Evolutionary conservation across 2,888 invertebrate genomes (phyloP).

Genomic region (Macrosoma leucophasiata): DNA sequence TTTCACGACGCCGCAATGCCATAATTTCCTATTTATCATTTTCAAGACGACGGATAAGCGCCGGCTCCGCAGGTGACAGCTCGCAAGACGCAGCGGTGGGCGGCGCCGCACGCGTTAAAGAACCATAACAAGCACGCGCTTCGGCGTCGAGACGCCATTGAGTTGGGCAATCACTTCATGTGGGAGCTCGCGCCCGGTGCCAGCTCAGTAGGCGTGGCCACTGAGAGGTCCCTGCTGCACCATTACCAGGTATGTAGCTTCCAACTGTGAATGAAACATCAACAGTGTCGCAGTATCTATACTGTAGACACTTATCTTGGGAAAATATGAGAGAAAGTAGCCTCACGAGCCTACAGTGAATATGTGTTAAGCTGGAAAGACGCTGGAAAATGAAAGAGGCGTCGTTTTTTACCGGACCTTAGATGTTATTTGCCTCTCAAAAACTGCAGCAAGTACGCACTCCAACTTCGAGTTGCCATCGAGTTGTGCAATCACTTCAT

Average conservation of each 20-base stretch:
- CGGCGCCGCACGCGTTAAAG: conserved; percentile 91
- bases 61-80: conserved; percentile 80
- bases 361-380: too few species aligned
- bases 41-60: conserved; percentile 65
- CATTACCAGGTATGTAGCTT: conserved; percentile 69
- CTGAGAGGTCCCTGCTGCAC: conserved; percentile 89
- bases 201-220: conserved; percentile 86
- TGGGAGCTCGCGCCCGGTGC: conserved; percentile 93
- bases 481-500: conserved; percentile 96
- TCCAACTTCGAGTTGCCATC: conserved; percentile 87
- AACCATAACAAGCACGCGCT: conserved; percentile 94
- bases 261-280: too few species aligned
- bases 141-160: conserved; percentile 87
- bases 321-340: too few species aligned
- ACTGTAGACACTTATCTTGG: too few species aligned
- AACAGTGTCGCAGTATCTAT: too few species aligned
- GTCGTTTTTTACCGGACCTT: too few species aligned
- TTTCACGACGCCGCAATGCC: too few species aligned
- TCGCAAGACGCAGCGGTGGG: conserved; percentile 85
- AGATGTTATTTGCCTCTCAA: too few species aligned
- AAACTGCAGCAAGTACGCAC: conserved; percentile 95
- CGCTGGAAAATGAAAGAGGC: too few species aligned
- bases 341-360: too few species aligned
- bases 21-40: too few species aligned
- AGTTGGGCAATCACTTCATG: conserved; percentile 94